These are phyloP conservation scores for Dorcus parallelipipedus DNA, from an alignment of 2,888 invertebrate genomes.

Conservation along the genomic window DNA sequence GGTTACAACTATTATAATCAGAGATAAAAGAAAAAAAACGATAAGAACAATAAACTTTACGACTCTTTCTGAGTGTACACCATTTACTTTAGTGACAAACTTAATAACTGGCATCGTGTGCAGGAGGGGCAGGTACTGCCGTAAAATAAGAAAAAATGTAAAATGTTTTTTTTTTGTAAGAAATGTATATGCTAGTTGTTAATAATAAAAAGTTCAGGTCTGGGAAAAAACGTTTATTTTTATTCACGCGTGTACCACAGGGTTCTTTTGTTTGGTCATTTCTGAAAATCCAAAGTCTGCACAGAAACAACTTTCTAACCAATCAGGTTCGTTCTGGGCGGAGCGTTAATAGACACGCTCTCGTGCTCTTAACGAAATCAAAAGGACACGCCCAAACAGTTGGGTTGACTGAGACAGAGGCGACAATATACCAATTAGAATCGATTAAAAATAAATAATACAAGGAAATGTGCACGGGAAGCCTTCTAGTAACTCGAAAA, in stretches of 20 bases:
- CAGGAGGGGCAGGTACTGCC: conserved; percentile 23
- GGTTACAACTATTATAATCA: conserved; percentile 22
- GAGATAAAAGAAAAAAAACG: conserved; percentile 17
- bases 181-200: conserved; percentile 50
- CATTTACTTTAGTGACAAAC: conserved; percentile 21
- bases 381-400: too few species aligned
- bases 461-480: too few species aligned
- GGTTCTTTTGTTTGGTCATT: too few species aligned
- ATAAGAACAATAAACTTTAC: conserved; percentile 14
- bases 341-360: too few species aligned
- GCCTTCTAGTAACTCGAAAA: too few species aligned
- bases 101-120: conserved; percentile 32
- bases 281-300: too few species aligned
- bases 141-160: conserved; percentile 31
- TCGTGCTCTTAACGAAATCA: too few species aligned
- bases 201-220: conserved; percentile 47
- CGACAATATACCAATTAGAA: too few species aligned
- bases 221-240: conserved; percentile 33
- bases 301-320: too few species aligned
- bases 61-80: conserved; percentile 23
- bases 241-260: neutral
- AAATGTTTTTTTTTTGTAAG: conserved; percentile 38
- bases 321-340: too few species aligned
- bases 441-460: too few species aligned
- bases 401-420: too few species aligned